Conservation (phyloP, 2,888 invertebrate genomes). For the Cheilosia urbana region DNA sequence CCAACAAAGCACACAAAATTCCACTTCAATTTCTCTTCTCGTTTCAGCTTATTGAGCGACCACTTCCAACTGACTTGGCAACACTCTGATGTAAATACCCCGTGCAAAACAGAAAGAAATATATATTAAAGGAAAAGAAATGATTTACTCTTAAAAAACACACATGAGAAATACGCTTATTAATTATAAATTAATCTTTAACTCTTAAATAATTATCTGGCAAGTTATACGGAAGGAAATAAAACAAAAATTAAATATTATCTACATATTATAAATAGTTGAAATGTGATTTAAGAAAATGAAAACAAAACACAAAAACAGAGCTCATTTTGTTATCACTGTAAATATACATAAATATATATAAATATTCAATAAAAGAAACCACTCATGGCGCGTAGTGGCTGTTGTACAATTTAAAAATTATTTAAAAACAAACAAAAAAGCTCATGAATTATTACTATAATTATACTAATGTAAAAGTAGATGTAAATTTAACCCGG, state of each 20-base stretch:
- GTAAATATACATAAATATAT: slow-evolving; percentile 52
- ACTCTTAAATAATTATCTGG: slow-evolving; percentile 48
- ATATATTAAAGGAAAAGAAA: slow-evolving; percentile 28
- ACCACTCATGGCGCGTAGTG: slow-evolving; percentile 17
- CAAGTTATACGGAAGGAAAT: slow-evolving; percentile 22
- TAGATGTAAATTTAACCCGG: slow-evolving; percentile 45
- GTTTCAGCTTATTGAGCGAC: slow-evolving; percentile 9
- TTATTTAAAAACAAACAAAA: slow-evolving; percentile 36
- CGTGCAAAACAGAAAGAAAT: slow-evolving; percentile 35
- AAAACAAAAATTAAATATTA: slow-evolving; percentile 24
- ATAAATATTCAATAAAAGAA: slow-evolving; percentile 3
- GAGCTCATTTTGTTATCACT: slow-evolving; percentile 40
- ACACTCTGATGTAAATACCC: slow-evolving; percentile 63
- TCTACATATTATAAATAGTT: slow-evolving; percentile 41
- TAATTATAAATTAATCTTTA: slow-evolving; percentile 74
- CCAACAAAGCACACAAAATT: not conserved
- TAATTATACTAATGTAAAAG: slow-evolving; percentile 30
- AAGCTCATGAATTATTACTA: slow-evolving; percentile 44
- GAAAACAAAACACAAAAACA: slow-evolving; percentile 25
- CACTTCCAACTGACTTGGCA: slow-evolving; percentile 27
- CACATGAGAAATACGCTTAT: slow-evolving; percentile 74
- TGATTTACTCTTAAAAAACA: slow-evolving; percentile 59
- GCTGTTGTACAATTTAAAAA: slow-evolving; percentile 63
- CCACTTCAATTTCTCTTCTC: not conserved
- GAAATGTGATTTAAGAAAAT: slow-evolving; percentile 67